Percentiles rank a stretch among this genome's conserved stretches.
These are phyloP conservation scores for Labeo rohita DNA, from an alignment of 2,113 vertebrate species.

Conservation along the genomic window DNA sequence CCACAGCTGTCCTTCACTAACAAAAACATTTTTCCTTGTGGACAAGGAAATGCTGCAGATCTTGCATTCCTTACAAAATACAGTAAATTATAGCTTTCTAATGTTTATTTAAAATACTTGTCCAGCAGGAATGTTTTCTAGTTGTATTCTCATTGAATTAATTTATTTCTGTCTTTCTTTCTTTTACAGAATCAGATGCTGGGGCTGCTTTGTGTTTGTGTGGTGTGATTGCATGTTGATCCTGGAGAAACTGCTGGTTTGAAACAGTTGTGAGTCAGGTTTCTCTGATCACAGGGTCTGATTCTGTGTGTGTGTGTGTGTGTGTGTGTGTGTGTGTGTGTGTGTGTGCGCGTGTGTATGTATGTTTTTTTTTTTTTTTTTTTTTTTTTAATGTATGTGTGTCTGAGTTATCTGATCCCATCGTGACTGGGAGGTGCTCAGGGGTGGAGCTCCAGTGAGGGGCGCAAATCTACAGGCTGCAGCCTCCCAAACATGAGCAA, in stretches of 20 bases:
- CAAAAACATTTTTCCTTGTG: background rate
- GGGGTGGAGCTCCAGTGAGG: slow-evolving; percentile 68
- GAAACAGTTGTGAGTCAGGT: slow-evolving; percentile 36
- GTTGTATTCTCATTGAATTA: background rate
- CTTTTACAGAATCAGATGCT: slow-evolving; percentile 6
- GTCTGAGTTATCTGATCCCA: slow-evolving; percentile 30
- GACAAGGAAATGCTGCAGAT: background rate
- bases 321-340: slow-evolving; percentile 1
- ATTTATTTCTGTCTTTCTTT: slow-evolving; percentile 1
- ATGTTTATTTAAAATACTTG: background rate
- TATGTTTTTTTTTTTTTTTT: background rate
- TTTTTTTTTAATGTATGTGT: background rate
- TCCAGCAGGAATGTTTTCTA: background rate
- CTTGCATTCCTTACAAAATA: background rate
- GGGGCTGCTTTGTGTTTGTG: background rate
- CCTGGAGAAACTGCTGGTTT: background rate
- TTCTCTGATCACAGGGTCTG: slow-evolving; percentile 4
- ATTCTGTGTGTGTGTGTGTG: slow-evolving; percentile 5
- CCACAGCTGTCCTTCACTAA: background rate
- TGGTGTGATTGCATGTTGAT: background rate
- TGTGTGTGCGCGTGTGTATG: slow-evolving; percentile 21
- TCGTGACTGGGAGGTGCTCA: slow-evolving; percentile 61
- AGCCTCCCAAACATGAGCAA: slow-evolving; percentile 91
- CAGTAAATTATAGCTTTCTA: background rate
- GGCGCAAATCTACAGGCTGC: slow-evolving; percentile 66